Evolutionary conservation across 2,113 vertebrate genomes (phyloP).

Genomic region (Varanus komodoensis): DNA sequence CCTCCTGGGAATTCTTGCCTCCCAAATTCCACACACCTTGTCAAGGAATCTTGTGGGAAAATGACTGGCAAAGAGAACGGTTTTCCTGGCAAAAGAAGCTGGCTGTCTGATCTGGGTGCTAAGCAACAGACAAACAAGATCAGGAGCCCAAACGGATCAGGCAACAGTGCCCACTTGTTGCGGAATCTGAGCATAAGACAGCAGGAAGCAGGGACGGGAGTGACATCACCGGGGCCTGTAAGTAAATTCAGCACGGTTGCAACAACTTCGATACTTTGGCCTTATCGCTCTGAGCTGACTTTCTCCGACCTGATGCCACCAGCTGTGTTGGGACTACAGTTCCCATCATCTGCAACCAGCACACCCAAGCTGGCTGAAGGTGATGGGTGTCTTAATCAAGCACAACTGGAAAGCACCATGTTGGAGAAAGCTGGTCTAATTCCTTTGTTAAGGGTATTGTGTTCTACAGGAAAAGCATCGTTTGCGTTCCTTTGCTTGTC

Average conservation of each 20-base stretch:
- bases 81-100: slow-evolving; percentile 83
- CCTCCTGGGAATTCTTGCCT: slow-evolving; percentile 54
- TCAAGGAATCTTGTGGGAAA: slow-evolving; percentile 54
- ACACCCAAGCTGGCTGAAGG: too few species aligned
- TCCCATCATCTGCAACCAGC: not conserved
- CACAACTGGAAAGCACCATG: too few species aligned
- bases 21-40: slow-evolving; percentile 49
- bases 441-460: not conserved
- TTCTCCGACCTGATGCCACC: not conserved
- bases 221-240: slow-evolving; percentile 78
- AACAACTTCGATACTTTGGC: not conserved
- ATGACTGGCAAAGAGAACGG: slow-evolving; percentile 87
- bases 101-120: slow-evolving; percentile 89
- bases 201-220: slow-evolving; percentile 73
- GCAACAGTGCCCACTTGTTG: slow-evolving; percentile 52
- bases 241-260: slow-evolving; percentile 54
- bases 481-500: not conserved
- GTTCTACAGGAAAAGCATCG: not conserved
- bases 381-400: too few species aligned
- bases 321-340: not conserved
- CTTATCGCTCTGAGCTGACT: not conserved
- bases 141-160: slow-evolving; percentile 25
- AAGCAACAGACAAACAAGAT: slow-evolving; percentile 78
- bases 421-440: not conserved
- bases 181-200: slow-evolving; percentile 76